Evolutionary conservation across 2,113 vertebrate species (phyloP).

Genomic region (Pluvianellus socialis): DNA sequence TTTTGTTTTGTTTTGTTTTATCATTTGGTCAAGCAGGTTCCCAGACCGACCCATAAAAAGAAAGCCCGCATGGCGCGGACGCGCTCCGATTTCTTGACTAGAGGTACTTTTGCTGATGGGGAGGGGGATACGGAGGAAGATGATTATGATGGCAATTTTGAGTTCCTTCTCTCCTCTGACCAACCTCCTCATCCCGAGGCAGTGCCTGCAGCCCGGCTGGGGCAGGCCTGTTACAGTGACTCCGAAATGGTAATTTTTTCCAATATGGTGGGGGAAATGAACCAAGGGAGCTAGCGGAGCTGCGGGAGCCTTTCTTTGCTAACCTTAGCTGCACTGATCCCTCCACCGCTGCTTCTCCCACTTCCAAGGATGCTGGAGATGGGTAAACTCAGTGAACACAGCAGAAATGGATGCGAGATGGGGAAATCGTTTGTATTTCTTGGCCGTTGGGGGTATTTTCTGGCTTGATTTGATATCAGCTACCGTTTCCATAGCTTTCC

Average conservation of each 20-base stretch:
- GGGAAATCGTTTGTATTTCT: not conserved
- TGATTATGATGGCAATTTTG: constrained; percentile 86
- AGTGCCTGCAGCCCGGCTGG: constrained; percentile 80
- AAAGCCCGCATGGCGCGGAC: constrained; percentile 99
- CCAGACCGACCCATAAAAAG: constrained; percentile 93
- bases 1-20: constrained; percentile 81
- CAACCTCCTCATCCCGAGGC: constrained; percentile 83
- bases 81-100: constrained; percentile 99
- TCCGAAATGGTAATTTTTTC: constrained; percentile 98
- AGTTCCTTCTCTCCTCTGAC: constrained; percentile 80
- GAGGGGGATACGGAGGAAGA: constrained; percentile 96
- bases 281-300: constrained; percentile 43
- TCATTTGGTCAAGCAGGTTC: constrained; percentile 84
- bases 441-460: not conserved
- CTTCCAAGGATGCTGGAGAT: constrained; percentile 42
- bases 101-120: constrained; percentile 84
- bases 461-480: not conserved
- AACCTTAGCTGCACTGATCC: constrained; percentile 80
- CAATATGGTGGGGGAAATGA: not conserved
- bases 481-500: not conserved
- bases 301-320: constrained; percentile 75
- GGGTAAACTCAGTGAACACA: constrained; percentile 52
- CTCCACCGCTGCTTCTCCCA: constrained; percentile 69
- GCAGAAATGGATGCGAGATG: not conserved
- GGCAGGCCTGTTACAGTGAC: constrained; percentile 98